These are phyloP conservation scores for Xanthia icteritia DNA, from an alignment of 2,888 invertebrate species.

Conservation along the genomic window DNA sequence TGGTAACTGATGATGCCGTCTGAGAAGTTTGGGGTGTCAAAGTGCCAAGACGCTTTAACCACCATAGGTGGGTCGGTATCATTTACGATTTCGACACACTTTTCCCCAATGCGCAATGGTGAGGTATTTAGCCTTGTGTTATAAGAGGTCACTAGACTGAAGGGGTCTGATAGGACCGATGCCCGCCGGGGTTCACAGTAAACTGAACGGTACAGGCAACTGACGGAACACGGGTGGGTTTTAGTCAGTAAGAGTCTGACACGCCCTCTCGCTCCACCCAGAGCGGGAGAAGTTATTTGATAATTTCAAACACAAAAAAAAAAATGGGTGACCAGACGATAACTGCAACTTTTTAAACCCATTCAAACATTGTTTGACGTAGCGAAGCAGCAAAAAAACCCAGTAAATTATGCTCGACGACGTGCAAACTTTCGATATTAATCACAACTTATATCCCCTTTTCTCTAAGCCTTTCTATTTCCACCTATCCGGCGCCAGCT, in stretches of 20 bases:
- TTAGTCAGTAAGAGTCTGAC: no score
- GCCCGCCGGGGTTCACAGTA: no score
- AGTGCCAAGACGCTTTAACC: neutral
- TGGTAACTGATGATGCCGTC: neutral
- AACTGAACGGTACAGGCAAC: no score
- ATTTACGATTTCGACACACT: neutral
- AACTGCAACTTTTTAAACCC: neutral
- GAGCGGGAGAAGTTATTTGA: no score
- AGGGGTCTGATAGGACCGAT: no score
- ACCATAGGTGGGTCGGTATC: neutral
- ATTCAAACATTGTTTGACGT: neutral
- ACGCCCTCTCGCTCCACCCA: no score
- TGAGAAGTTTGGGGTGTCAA: neutral
- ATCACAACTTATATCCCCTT: neutral
- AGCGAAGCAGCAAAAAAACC: neutral
- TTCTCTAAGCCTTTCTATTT: neutral
- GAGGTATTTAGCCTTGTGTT: neutral
- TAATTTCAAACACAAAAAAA: no score
- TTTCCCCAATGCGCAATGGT: neutral
- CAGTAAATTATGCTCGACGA: neutral
- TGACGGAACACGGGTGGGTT: no score
- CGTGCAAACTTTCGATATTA: neutral
- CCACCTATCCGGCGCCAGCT: neutral
- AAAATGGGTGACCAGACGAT: neutral
- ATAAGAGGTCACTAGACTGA: neutral